These are phyloP conservation scores for Ectemnius cavifrons DNA, from an alignment of 2,888 invertebrate genomes.

Conservation along the genomic window DNA sequence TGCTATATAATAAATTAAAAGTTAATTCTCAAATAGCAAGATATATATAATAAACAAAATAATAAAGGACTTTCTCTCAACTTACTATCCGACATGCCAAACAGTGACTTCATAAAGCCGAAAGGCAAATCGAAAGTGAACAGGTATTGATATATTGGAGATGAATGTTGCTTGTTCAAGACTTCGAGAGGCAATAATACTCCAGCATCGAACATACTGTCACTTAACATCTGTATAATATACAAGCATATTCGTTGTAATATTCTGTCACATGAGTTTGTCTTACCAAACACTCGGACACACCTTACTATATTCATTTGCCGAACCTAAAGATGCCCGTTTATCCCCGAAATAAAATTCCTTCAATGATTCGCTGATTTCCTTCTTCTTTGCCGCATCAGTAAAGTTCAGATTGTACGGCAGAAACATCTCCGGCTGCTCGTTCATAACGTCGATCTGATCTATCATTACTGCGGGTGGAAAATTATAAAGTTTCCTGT, in stretches of 20 bases:
- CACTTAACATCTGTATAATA: slow-evolving; percentile 64
- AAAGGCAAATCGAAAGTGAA: slow-evolving; percentile 65
- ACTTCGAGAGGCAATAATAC: slow-evolving; percentile 61
- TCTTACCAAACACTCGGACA: background rate
- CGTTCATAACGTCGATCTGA: slow-evolving; percentile 62
- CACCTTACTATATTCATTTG: slow-evolving; percentile 48
- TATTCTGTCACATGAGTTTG: background rate
- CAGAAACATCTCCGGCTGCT: slow-evolving; percentile 69
- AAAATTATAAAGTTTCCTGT: background rate
- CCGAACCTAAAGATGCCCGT: slow-evolving; percentile 59
- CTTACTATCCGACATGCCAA: slow-evolving; percentile 61
- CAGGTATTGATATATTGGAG: slow-evolving; percentile 70
- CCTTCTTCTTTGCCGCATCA: slow-evolving; percentile 53
- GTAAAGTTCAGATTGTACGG: slow-evolving; percentile 71
- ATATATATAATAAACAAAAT: no score
- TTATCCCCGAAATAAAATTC: slow-evolving; percentile 70
- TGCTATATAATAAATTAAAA: no score
- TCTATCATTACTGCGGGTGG: slow-evolving; percentile 53
- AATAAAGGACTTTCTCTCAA: no score
- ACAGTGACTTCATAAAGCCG: slow-evolving; percentile 67
- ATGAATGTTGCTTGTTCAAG: slow-evolving; percentile 59
- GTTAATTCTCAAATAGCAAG: no score
- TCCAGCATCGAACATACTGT: slow-evolving; percentile 60
- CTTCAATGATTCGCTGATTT: slow-evolving; percentile 60
- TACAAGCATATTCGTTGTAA: background rate